Conservation (phyloP, 2,888 invertebrate genomes). For the Notodonta ziczac region DNA sequence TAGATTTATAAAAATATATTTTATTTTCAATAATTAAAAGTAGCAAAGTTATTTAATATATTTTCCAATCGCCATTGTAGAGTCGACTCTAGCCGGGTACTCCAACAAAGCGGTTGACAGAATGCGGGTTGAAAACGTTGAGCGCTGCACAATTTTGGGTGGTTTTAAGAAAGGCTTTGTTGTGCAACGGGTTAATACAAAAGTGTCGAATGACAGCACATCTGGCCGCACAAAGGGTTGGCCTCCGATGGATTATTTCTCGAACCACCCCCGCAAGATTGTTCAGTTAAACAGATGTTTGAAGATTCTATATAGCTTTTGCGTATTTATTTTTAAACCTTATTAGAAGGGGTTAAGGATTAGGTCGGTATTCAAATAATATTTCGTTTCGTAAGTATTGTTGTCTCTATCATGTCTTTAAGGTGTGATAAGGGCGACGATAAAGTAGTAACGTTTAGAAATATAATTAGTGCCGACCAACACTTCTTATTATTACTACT, state of each 20-base stretch:
- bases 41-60: slow-evolving; percentile 19
- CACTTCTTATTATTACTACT: no score
- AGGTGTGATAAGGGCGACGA: no score
- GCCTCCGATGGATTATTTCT: slow-evolving; percentile 81
- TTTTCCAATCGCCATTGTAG: slow-evolving; percentile 37
- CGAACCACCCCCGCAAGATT: slow-evolving; percentile 82
- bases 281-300: slow-evolving; percentile 81
- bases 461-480: no score
- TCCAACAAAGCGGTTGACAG: slow-evolving; percentile 66
- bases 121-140: slow-evolving; percentile 80
- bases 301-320: slow-evolving; percentile 30
- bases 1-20: not conserved
- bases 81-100: slow-evolving; percentile 20
- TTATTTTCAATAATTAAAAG: not conserved
- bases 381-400: not conserved
- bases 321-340: slow-evolving; percentile 20
- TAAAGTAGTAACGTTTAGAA: no score
- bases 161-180: slow-evolving; percentile 82
- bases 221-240: slow-evolving; percentile 83
- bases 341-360: slow-evolving; percentile 49
- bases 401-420: no score
- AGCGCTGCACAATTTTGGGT: slow-evolving; percentile 80
- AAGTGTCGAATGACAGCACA: slow-evolving; percentile 85
- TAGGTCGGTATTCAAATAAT: slow-evolving; percentile 20
- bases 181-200: slow-evolving; percentile 85